phyloP scores from a whole-genome alignment of 2,113 vertebrate genomes.

The Dasyurus viverrinus region DNA sequence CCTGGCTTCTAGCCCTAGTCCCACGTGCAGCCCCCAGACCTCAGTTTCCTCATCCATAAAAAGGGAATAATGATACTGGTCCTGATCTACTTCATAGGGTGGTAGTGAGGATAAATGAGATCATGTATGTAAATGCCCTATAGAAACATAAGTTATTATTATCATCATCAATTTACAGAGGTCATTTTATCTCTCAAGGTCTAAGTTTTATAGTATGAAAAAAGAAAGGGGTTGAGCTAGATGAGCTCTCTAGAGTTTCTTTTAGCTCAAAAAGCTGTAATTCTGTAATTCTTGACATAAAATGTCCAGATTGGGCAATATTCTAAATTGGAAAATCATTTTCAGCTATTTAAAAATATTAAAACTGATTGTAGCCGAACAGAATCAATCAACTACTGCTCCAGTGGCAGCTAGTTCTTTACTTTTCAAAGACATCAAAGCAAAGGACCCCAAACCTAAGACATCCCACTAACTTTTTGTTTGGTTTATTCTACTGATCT shows the following conservation, averaged over 20 bases:
- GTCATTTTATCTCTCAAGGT: neutral
- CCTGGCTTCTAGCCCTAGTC: neutral
- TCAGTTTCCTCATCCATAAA: neutral
- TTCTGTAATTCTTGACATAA: conserved; percentile 45
- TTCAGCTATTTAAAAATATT: conserved; percentile 64
- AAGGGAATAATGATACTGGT: neutral
- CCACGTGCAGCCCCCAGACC: neutral
- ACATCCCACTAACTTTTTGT: neutral
- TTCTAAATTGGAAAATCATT: conserved; percentile 66
- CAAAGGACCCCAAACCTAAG: conserved; percentile 51
- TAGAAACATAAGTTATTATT: neutral
- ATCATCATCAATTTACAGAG: neutral
- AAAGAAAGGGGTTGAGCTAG: neutral
- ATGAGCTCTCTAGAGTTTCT: neutral
- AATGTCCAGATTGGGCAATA: conserved; percentile 50
- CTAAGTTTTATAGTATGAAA: neutral
- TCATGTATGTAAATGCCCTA: neutral
- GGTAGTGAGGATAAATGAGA: neutral
- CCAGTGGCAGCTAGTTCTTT: conserved; percentile 33
- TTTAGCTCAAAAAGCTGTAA: conserved; percentile 58
- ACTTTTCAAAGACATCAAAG: conserved; percentile 47
- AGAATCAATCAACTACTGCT: conserved; percentile 31
- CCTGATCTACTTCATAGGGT: neutral
- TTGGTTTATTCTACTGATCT: conserved; percentile 32
- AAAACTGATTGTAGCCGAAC: conserved; percentile 36